Base-by-base conservation (phyloP, 2,888 invertebrate genomes). In the Griposia aprilina region DNA sequence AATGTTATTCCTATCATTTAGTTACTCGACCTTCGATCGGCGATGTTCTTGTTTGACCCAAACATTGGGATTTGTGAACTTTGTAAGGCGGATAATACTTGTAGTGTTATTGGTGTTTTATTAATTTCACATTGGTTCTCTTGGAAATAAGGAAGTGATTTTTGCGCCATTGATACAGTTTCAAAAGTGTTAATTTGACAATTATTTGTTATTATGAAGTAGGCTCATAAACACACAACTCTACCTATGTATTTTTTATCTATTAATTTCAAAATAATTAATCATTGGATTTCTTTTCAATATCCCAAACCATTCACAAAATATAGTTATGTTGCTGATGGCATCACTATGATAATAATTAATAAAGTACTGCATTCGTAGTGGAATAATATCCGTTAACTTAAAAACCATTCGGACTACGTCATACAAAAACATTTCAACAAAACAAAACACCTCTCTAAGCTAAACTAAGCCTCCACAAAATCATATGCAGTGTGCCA, bases 1-100 rank as follows among this genome's bases (percentile, higher is more conserved):
- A 84, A 86, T 72, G 62, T 63, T 78, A 74, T 69, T 74, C 15
- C 50, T 69, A 30, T 81, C 68, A 71, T 77, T 81, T 52, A 60
- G 82, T 80, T 50, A 72, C 65, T 60, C 55, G 83, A 66, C 74
- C 81, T 75, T 55, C 65, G 74, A 30, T 57, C 50, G 17, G 52
- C 45, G 60, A 69, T 72, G 72, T 52, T 82, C 57, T 60, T 41
- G 48, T 74, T 81, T 77, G 77, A 74, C 76, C 84, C 36, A 23
- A 70, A 75, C 26, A 50, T 57, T 57, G 52, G n/a, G 67, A 23
- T 74, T 66, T 75, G 50, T 71, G 57, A 62, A 85, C 50, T 73
- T 74, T 59, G 26, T 2, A 30, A 50, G 5, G 15, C 55, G 26
- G 55, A 52, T 80, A 60, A 50, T 50, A 17, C 6, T 10, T 17